These are phyloP conservation scores for Bombus ignitus DNA, from an alignment of 1,140 invertebrate genomes.

Conservation along the genomic window DNA sequence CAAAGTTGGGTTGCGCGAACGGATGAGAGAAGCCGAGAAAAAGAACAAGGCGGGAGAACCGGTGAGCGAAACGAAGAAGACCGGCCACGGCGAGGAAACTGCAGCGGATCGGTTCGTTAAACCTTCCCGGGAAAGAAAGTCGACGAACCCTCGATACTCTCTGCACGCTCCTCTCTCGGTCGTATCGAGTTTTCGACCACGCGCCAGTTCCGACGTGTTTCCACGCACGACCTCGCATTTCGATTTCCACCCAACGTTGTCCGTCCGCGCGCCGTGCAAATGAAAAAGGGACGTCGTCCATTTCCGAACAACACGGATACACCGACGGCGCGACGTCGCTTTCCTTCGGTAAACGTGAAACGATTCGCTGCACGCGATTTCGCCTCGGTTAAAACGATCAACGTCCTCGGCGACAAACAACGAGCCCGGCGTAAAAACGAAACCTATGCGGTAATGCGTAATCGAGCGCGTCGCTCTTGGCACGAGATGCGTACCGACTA, in stretches of 20 bases:
- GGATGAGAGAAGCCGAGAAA: constrained; percentile 16
- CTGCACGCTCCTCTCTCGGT: background rate
- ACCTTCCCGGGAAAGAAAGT: constrained; percentile 53
- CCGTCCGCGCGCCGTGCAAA: background rate
- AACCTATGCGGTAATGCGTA: background rate
- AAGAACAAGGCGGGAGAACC: constrained; percentile 22
- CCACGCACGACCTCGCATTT: background rate
- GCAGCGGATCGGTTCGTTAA: constrained; percentile 66
- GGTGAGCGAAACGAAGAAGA: constrained; percentile 33
- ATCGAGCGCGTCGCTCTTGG: background rate
- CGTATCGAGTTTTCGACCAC: background rate
- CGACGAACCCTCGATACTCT: constrained; percentile 4
- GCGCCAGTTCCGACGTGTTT: background rate
- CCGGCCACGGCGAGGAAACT: constrained; percentile 50
- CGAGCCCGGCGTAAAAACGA: too few relatives aligned
- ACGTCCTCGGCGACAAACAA: too few relatives aligned
- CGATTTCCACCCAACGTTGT: background rate
- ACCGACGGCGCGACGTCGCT: background rate
- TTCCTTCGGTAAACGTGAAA: background rate
- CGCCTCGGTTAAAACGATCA: too few relatives aligned
- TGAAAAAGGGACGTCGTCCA: background rate
- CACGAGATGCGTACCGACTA: background rate
- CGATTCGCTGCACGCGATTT: background rate
- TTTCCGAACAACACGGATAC: background rate
- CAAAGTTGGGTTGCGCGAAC: background rate